A percentile compares a stretch with the other conserved stretches of the same genome.
phyloP scores from a whole-genome alignment of 2,113 vertebrate species.

The Platanista minor region DNA sequence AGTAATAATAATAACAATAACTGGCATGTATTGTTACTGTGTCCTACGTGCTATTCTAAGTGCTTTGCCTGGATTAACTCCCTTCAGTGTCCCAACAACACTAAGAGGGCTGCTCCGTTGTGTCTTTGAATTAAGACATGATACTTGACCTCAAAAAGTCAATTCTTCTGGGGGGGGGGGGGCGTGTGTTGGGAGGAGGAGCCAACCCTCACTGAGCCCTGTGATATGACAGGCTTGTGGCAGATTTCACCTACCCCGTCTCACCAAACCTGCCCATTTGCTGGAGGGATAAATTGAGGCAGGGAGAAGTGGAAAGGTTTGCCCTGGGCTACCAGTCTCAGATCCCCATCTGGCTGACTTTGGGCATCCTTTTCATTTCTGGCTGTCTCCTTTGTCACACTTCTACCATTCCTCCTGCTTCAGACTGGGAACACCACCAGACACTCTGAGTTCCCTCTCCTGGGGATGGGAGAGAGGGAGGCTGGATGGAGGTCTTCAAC shows the following conservation, averaged over 20 bases:
- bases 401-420: background rate
- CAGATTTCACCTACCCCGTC: too few species aligned
- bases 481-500: background rate
- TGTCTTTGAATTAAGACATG: background rate
- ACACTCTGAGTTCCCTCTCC: background rate
- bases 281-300: background rate
- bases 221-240: accelerated
- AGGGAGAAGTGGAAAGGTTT: background rate
- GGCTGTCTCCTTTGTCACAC: background rate
- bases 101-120: accelerated
- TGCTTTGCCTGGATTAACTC: background rate
- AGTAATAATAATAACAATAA: background rate
- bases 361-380: accelerated
- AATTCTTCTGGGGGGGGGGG: background rate
- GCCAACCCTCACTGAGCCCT: background rate
- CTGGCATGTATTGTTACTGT: too few species aligned
- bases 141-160: background rate
- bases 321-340: background rate
- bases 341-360: background rate
- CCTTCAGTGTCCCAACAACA: background rate
- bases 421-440: background rate
- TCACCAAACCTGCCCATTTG: background rate
- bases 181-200: background rate
- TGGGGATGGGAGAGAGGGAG: background rate
- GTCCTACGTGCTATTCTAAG: background rate